phyloP scores from a whole-genome alignment of 2,113 vertebrate genomes.

The Sitta europaea region DNA sequence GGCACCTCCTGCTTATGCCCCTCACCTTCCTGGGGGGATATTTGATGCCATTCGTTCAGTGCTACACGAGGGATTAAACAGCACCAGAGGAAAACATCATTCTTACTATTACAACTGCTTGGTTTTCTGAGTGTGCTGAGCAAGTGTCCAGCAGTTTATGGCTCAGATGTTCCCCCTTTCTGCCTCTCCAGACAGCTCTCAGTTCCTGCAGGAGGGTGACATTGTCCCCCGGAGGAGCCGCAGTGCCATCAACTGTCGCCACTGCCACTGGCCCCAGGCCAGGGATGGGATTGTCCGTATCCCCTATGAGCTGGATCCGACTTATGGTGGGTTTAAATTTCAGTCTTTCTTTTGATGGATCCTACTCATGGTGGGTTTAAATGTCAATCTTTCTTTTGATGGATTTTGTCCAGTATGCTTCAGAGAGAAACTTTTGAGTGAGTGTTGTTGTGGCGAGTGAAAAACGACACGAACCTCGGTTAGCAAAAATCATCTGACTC shows the following conservation, averaged over 20 bases:
- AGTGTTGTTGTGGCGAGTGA: no score
- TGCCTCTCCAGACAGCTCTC: conserved; percentile 14
- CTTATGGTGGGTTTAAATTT: conserved; percentile 71
- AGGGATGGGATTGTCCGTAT: conserved; percentile 79
- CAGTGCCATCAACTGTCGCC: conserved; percentile 77
- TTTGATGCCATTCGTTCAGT: neutral
- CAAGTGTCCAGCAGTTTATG: neutral
- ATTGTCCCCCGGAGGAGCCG: conserved; percentile 67
- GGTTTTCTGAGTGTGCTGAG: neutral
- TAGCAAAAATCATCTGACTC: no score
- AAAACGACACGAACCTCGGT: no score
- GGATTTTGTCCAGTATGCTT: neutral
- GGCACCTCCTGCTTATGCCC: neutral
- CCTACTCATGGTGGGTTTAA: no score
- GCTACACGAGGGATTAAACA: neutral
- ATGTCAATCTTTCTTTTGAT: no score
- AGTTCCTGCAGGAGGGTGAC: conserved; percentile 72
- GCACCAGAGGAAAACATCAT: neutral
- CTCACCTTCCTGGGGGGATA: neutral
- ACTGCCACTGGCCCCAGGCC: conserved; percentile 80
- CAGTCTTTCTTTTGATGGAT: no score
- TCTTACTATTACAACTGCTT: neutral
- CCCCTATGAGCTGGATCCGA: conserved; percentile 75
- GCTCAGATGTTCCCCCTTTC: neutral
- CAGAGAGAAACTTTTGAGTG: neutral